A percentile compares a stretch with the other conserved stretches of the same genome.
Evolutionary conservation across 2,113 vertebrate genomes (phyloP).

Genomic region (Lophotis ruficrista): DNA sequence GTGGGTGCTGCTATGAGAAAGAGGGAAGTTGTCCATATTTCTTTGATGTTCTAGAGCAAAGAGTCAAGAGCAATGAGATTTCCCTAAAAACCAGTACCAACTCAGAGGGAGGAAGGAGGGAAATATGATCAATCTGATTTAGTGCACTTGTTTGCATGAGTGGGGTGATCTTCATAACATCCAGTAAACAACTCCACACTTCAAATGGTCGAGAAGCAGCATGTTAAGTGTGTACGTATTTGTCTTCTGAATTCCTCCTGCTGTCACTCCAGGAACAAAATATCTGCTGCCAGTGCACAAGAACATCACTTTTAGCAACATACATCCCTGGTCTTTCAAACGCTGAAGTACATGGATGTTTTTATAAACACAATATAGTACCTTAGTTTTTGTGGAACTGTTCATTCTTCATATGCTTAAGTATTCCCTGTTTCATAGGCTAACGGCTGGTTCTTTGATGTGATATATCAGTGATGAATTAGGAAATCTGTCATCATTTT

Average conservation of each 20-base stretch:
- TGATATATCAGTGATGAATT: neutral
- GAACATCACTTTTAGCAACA: neutral
- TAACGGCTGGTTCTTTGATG: neutral
- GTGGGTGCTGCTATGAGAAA: neutral
- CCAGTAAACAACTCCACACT: neutral
- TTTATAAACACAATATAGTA: neutral
- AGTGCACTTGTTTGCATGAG: neutral
- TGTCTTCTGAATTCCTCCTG: neutral
- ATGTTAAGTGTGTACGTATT: accelerated
- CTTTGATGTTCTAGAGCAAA: neutral
- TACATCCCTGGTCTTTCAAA: neutral
- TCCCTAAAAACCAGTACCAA: neutral
- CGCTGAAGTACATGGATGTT: neutral
- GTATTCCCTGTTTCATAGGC: neutral
- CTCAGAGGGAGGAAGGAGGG: neutral
- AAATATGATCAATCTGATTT: accelerated
- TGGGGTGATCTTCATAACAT: neutral
- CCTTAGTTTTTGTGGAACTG: neutral
- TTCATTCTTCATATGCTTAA: neutral
- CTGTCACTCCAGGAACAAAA: neutral
- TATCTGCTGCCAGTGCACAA: neutral
- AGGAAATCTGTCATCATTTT: neutral
- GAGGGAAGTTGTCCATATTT: neutral
- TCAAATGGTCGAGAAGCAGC: neutral
- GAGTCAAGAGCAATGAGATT: neutral